Percentiles rank a stretch among this genome's conserved stretches.
Conservation (phyloP, 2,113 vertebrate species). For the Trinectes maculatus region DNA sequence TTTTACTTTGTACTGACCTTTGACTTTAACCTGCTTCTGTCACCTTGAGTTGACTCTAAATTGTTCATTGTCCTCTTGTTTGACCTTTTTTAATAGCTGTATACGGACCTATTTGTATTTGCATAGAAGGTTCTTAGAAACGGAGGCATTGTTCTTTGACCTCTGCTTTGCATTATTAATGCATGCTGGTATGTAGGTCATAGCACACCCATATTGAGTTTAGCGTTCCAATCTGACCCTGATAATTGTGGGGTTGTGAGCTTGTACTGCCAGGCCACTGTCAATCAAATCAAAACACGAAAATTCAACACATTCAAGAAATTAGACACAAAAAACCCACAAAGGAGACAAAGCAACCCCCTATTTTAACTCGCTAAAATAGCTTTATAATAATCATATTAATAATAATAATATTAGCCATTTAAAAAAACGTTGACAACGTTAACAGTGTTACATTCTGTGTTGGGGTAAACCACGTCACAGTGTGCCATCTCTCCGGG, state of each 20-base stretch:
- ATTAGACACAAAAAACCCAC: constrained; percentile 59
- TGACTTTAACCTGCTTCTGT: not conserved
- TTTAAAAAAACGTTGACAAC: constrained; percentile 84
- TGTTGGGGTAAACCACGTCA: constrained; percentile 84
- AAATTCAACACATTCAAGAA: constrained; percentile 39
- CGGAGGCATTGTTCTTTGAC: constrained; percentile 3
- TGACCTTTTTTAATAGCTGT: constrained; percentile 16
- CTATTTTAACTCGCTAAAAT: constrained; percentile 84
- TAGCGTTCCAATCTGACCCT: too few relatives aligned
- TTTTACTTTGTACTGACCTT: constrained; percentile 9
- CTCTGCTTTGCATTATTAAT: constrained; percentile 16
- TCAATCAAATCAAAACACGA: too few relatives aligned
- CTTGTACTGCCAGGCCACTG: too few relatives aligned
- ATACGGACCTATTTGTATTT: constrained; percentile 27
- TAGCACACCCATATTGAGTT: too few relatives aligned
- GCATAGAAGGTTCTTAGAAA: constrained; percentile 25
- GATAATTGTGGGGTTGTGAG: too few relatives aligned
- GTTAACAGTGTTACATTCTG: constrained; percentile 86
- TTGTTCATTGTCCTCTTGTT: constrained; percentile 19
- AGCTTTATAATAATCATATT: constrained; percentile 85
- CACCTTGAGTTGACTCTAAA: constrained; percentile 15
- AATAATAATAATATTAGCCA: constrained; percentile 80
- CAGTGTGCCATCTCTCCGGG: constrained; percentile 84
- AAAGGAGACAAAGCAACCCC: constrained; percentile 48
- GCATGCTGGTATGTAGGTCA: too few relatives aligned